These are phyloP conservation scores for Trileptium ribeirensis DNA, from an alignment of 2,888 invertebrate species.

Conservation along the genomic window DNA sequence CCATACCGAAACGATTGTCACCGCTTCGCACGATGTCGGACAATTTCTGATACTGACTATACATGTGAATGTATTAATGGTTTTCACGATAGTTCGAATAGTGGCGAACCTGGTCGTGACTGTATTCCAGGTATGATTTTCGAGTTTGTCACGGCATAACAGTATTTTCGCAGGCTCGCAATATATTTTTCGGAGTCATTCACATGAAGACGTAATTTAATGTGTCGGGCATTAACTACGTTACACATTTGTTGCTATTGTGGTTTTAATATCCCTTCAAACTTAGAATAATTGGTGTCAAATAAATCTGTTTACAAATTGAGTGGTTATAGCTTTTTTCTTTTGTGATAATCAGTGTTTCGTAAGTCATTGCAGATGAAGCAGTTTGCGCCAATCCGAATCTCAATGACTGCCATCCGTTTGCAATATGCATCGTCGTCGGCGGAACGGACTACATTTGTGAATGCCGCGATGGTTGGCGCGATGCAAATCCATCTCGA, in stretches of 20 bases:
- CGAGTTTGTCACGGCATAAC: too few relatives aligned
- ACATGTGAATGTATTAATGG: conserved; percentile 23
- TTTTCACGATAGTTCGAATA: conserved; percentile 43
- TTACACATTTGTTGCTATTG: too few relatives aligned
- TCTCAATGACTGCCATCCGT: conserved; percentile 19
- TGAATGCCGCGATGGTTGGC: conserved; percentile 21
- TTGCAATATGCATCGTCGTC: background rate
- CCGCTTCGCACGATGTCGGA: conserved; percentile 43
- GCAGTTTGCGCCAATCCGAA: conserved; percentile 3
- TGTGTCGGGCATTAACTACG: too few relatives aligned
- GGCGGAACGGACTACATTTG: conserved; percentile 15
- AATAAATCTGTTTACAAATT: too few relatives aligned
- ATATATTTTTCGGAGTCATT: too few relatives aligned
- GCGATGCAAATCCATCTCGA: conserved; percentile 10
- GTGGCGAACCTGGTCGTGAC: conserved; percentile 42
- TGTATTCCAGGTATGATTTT: conserved; percentile 40
- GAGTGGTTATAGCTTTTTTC: too few relatives aligned
- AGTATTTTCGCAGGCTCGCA: too few relatives aligned
- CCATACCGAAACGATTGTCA: conserved; percentile 47
- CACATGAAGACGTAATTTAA: too few relatives aligned
- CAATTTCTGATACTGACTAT: conserved; percentile 29
- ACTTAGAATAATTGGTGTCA: too few relatives aligned
- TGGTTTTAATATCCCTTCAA: too few relatives aligned
- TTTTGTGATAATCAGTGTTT: too few relatives aligned
- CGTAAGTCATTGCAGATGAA: conserved; percentile 17